Evolutionary conservation across 1,140 invertebrate genomes (phyloP).

Genomic region (Trichonephila clavata): DNA sequence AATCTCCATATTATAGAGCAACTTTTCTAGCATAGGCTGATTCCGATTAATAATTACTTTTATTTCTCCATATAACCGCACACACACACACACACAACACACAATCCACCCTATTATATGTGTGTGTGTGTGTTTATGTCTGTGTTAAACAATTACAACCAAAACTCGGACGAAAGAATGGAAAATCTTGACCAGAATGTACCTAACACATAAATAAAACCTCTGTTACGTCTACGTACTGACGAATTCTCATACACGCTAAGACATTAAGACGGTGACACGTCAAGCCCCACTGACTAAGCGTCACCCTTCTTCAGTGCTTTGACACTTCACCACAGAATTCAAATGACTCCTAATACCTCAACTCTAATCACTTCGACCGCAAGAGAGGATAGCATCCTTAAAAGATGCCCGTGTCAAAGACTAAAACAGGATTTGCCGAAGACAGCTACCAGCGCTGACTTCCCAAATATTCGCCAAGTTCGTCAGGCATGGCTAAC

Average conservation of each 20-base stretch:
- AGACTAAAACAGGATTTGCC: slow-evolving; percentile 38
- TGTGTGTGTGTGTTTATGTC: too few relatives aligned
- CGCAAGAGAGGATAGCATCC: background rate
- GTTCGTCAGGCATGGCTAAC: slow-evolving; percentile 61
- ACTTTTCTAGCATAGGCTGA: too few relatives aligned
- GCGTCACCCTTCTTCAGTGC: background rate
- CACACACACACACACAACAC: too few relatives aligned
- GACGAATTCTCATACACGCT: background rate
- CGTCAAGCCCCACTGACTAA: slow-evolving; percentile 3
- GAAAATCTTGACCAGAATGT: too few relatives aligned
- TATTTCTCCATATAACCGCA: too few relatives aligned
- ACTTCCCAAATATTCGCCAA: slow-evolving; percentile 24
- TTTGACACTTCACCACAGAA: slow-evolving; percentile 25
- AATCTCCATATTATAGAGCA: too few relatives aligned
- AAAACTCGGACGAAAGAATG: too few relatives aligned
- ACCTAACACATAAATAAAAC: too few relatives aligned
- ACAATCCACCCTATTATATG: too few relatives aligned
- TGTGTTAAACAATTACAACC: too few relatives aligned
- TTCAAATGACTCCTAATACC: slow-evolving; percentile 19
- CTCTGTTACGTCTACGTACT: too few relatives aligned
- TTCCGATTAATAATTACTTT: too few relatives aligned
- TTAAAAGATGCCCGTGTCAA: slow-evolving; percentile 54
- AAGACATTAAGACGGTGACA: background rate
- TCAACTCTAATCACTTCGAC: slow-evolving; percentile 34
- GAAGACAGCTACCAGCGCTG: background rate